Percentiles rank a stretch among this genome's conserved stretches.
These are phyloP conservation scores for Plusia festucae DNA, from an alignment of 2,888 invertebrate species.

Conservation along the genomic window DNA sequence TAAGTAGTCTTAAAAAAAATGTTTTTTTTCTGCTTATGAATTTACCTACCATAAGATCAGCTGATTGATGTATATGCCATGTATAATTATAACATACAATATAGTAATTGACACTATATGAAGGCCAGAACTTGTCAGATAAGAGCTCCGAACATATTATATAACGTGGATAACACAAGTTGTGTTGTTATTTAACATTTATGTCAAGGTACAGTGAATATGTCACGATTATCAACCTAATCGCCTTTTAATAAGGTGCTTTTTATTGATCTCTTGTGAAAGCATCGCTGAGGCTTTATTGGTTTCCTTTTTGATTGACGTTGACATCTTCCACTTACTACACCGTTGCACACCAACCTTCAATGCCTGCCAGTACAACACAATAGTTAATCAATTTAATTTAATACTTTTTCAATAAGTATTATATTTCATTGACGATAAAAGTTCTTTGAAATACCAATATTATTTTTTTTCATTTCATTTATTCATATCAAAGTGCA, in stretches of 20 bases:
- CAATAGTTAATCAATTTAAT: neutral
- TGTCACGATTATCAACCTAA: neutral
- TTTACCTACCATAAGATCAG: neutral
- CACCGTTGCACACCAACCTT: neutral
- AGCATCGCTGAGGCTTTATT: too few relatives aligned
- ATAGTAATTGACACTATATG: neutral
- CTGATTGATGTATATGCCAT: neutral
- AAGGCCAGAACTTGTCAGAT: neutral
- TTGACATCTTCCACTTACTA: neutral
- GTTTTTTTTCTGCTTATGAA: too few relatives aligned
- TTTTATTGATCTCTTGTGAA: neutral
- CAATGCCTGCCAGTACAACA: neutral
- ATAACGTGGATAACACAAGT: neutral
- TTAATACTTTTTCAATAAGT: neutral
- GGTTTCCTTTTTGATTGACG: neutral
- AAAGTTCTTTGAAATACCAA: too few relatives aligned
- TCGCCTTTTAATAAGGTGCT: neutral
- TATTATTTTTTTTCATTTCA: too few relatives aligned
- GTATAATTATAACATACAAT: constrained; percentile 3
- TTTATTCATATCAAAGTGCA: too few relatives aligned
- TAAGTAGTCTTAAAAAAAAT: too few relatives aligned
- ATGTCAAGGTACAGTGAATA: neutral
- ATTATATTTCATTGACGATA: neutral
- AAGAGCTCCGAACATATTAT: neutral
- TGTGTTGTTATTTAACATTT: constrained; percentile 2